phyloP scores from a whole-genome alignment of 2,888 invertebrate species.

The Apamea sordens region DNA sequence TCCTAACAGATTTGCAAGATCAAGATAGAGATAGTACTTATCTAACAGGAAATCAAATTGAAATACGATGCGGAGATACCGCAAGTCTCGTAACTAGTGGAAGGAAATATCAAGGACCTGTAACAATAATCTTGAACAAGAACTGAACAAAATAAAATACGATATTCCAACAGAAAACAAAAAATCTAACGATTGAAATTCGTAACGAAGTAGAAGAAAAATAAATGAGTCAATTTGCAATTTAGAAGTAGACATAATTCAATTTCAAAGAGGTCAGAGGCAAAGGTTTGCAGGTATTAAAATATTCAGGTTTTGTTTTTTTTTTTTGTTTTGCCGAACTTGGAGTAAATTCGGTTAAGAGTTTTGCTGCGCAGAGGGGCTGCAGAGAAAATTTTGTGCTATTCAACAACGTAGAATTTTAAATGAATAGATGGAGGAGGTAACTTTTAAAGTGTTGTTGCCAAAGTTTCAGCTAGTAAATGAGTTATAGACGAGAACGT shows the following conservation, averaged over 20 bases:
- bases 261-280: constrained; percentile 72
- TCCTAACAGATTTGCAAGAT: constrained; percentile 34
- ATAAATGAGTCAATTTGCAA: constrained; percentile 79
- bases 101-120: not conserved
- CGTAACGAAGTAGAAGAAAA: constrained; percentile 61
- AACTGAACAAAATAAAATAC: constrained; percentile 15
- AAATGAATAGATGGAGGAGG: constrained; percentile 69
- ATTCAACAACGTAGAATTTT: constrained; percentile 73
- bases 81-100: not conserved
- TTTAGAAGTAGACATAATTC: constrained; percentile 78
- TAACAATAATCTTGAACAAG: constrained; percentile 17
- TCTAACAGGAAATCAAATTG: constrained; percentile 54
- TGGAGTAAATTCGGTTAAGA: constrained; percentile 71
- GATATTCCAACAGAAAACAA: constrained; percentile 7
- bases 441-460: constrained; percentile 56
- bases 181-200: constrained; percentile 33
- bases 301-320: constrained; percentile 80
- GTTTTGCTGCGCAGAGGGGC: constrained; percentile 66
- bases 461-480: constrained; percentile 52
- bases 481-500: constrained; percentile 42
- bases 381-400: constrained; percentile 69
- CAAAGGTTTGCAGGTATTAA: constrained; percentile 74
- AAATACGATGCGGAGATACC: constrained; percentile 19
- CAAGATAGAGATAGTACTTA: constrained; percentile 40
- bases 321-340: constrained; percentile 69